These are phyloP conservation scores for Tanypteryx hageni DNA, from an alignment of 2,888 invertebrate genomes.

Conservation along the genomic window DNA sequence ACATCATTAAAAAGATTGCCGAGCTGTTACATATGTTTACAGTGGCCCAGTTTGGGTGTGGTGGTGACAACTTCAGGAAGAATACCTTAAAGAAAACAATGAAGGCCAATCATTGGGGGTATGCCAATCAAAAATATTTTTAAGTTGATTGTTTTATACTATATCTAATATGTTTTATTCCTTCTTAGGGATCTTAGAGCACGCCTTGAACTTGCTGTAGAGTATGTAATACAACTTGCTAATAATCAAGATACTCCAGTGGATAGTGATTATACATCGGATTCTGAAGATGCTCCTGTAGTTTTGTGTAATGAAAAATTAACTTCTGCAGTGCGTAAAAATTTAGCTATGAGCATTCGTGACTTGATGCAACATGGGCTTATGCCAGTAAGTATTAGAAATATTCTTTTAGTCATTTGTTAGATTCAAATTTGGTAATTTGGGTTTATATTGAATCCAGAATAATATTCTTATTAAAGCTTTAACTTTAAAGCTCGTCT, in stretches of 20 bases:
- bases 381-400: constrained; percentile 76
- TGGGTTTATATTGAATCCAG: too few species aligned
- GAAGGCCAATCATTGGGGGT: constrained; percentile 96
- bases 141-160: neutral
- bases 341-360: constrained; percentile 92
- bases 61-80: constrained; percentile 83
- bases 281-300: constrained; percentile 76
- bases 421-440: too few species aligned
- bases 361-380: constrained; percentile 97
- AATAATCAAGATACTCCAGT: constrained; percentile 79
- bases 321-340: constrained; percentile 92
- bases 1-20: constrained; percentile 91
- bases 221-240: constrained; percentile 79
- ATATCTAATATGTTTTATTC: neutral
- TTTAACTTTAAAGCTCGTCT: too few species aligned
- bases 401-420: neutral
- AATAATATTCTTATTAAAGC: too few species aligned
- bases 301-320: constrained; percentile 84
- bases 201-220: constrained; percentile 91
- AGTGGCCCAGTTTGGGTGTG: constrained; percentile 94
- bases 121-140: constrained; percentile 69
- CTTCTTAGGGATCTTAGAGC: constrained; percentile 89
- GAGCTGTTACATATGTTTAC: constrained; percentile 95
- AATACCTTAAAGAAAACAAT: constrained; percentile 90
- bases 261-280: constrained; percentile 78